Evolutionary conservation across 2,888 invertebrate species (phyloP), one percentile per base, ranked within the genome.

Genomic region (Ochropleura leucogaster): DNA sequence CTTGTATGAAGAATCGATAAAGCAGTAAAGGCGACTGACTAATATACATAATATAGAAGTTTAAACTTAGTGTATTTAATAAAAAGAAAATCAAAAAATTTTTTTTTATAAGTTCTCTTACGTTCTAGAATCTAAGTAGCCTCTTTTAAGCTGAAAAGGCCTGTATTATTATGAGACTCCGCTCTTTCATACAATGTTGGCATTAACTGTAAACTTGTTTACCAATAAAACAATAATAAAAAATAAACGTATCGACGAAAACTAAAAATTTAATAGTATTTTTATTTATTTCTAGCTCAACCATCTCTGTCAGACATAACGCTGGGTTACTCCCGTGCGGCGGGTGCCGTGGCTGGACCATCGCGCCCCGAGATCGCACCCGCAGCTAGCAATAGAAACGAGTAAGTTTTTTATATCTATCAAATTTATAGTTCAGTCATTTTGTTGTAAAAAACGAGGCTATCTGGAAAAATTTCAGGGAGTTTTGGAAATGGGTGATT

Each of bases 251-350:
- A 30, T 30, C 30, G 1, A 30, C 3, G 30, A 1, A 30, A 30
- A 30, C 3, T 30, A 30, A 30, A 30, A 30, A 30, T 30, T 30
- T 30, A 2, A 30, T 30, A 30, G 30, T 30, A 8, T 46, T 74
- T 62, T 55, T 51, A 20, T 47, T 46, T 53, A n/a, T 72, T 76
- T 81, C 0, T 89, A 96, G 96, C 96, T 47, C 96, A 96, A 74
- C 96, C 94, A 68, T 96, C 96, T 6, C 72, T 96, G 65, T 94
- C 95, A 20, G 96, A 96, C 74, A 93, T 95, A 72, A 96, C 96
- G 69, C 80, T 96, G 87, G 95, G 95, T 0, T 95, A 95, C 84
- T 90, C 94, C 18, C 92, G 95, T 4, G 90, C 90, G 4, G 88
- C 93, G 46, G 90, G 91, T 64, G 87, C 91, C 16, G 90, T 87